Base-by-base conservation (phyloP, 2,888 invertebrate genomes). In the Euplagia quadripunctaria region DNA sequence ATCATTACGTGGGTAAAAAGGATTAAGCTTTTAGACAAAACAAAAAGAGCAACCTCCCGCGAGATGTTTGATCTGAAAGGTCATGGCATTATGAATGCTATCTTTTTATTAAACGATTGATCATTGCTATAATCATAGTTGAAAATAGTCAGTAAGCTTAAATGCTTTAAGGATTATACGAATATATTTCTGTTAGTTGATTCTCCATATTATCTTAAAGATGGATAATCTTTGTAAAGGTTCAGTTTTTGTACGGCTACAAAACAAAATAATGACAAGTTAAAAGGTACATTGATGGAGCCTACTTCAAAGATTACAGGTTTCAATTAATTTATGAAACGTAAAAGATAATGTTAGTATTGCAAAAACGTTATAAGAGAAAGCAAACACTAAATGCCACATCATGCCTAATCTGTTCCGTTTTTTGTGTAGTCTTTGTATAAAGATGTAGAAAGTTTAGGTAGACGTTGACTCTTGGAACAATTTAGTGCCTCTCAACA, bases 401-500 rank as follows among this genome's bases (percentile, higher is more conserved):
- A 1, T 61, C 6, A 31, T 20, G 11, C 4, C 12, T 20, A 58
- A 4, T n/a, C 55, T 17, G 2, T 55, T n/a, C n/a, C 12, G 31
- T 31, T 61, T 31, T 31, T 46, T 46, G 43, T 46, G 5, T 8
- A 58, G 11, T 20, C 12, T 61, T 14, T 61, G 1, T 58, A 31
- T 20, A 31, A 3, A 14, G 6, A 66, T 31, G 49, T 49, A 66
- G 17, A 49, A 66, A 66, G 16, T 65, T 51, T 49, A 49, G 31
- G 7, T 17, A 63, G 11, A 43, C 11, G 6, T 31, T 41, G 4
- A 49, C 49, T 31, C 46, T 46, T 43, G 16, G 12, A 61, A 61
- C 31, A 42, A 42, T 42, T 67, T 49, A 31, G 42, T 11, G 71
- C 64, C 51, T 71, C 64, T 69, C 31, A 71, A 72, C 74, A 70